These are phyloP conservation scores for Hippasteria phrygiana DNA, from an alignment of 53 echinoderm and acorn worm genomes.

Conservation along the genomic window DNA sequence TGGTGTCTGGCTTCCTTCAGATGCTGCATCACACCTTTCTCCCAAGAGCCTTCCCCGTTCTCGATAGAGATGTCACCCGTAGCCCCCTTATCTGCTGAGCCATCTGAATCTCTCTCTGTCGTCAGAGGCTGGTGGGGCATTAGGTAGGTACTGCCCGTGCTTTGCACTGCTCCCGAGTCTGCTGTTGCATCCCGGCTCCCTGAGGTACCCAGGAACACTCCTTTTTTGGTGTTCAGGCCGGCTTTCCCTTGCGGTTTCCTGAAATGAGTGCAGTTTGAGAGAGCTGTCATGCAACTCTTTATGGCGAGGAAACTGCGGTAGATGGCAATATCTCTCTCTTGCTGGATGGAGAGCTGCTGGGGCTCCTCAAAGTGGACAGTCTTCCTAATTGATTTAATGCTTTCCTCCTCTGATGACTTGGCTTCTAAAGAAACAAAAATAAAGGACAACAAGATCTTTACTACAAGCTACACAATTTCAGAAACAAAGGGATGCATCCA, in stretches of 20 bases:
- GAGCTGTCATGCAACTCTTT: conserved; percentile 50
- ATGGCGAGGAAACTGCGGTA: conserved; percentile 83
- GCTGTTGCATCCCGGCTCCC: background rate
- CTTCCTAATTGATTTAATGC: conserved; percentile 44
- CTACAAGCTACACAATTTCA: background rate
- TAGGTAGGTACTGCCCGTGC: background rate
- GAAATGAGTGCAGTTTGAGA: conserved; percentile 17
- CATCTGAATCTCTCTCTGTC: background rate
- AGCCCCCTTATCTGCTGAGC: background rate
- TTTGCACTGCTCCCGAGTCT: background rate
- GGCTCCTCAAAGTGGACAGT: conserved; percentile 80
- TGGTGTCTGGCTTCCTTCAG: conserved; percentile 67
- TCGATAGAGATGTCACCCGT: background rate
- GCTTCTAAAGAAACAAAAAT: conserved; percentile 43
- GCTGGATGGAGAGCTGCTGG: conserved; percentile 63
- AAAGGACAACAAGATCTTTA: background rate
- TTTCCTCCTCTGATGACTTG: conserved; percentile 39
- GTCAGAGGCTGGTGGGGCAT: background rate
- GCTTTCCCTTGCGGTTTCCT: background rate
- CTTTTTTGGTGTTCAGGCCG: background rate
- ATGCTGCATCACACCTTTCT: conserved; percentile 60
- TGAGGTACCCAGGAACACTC: background rate
- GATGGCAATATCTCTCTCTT: conserved; percentile 82
- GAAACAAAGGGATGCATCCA: no score
- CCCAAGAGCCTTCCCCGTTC: conserved; percentile 16